Base-by-base conservation (phyloP, 1,140 invertebrate species). In the Telenomus remus region DNA sequence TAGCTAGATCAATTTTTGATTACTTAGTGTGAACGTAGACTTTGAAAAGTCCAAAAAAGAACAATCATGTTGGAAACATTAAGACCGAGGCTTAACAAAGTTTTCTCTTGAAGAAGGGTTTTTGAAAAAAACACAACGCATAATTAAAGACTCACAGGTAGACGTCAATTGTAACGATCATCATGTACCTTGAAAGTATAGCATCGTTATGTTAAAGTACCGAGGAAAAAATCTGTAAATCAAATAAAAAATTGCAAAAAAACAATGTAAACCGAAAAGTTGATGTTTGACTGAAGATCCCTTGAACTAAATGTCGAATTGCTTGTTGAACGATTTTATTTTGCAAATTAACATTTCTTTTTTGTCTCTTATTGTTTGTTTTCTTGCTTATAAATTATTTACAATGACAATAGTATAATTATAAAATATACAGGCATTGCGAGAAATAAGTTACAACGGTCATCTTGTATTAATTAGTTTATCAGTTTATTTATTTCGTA, bases 171-270 rank as follows among this genome's bases (percentile, higher is more conserved):
- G 83, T 85, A 85, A 84, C 78, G 82, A 86, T 85, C 78, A 85
- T 84, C 83, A 82, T 87, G 84, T 87, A 88, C 86, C 85, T 87
- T 86, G 84, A 87, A 87, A 88, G 83, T 88, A 88, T 87, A 86
- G 82, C 81, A 87, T 87, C 87, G 86, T 88, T 87, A 86, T 86
- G 83, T 87, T 87, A 85, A 86, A 75, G 79, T 85, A 86, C 84
- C 84, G n/a, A 81, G 85, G 85, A 87, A 43, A 11, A 46, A 57
- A 60, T 85, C 84, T 85, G 84, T 85, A 87, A 86, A 85, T 61
- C 70, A 68, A 72, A 81, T 81, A 85, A 82, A 65, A 66, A 12
- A 42, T 43, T 14, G 33, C 19, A 10, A 60, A 63, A 57, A 55
- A 53, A 46, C 34, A 44, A 8, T 7, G 34, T 66, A 50, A 60